phyloP scores from a whole-genome alignment of 2,797 vertebrate genomes.

The Chromis chromis region DNA sequence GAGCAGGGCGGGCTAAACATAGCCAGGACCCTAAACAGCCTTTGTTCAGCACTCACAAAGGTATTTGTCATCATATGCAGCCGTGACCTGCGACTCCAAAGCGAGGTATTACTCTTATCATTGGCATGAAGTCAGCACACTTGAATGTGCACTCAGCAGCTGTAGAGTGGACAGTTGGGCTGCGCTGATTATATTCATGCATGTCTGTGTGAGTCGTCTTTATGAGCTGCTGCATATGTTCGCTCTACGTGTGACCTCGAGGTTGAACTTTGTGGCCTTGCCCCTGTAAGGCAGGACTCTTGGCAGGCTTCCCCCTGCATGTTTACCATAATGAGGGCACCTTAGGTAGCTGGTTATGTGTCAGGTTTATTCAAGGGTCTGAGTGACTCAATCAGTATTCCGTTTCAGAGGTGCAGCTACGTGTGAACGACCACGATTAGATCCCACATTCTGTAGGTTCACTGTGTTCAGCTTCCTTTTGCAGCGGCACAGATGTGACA shows the following conservation, averaged over 20 bases:
- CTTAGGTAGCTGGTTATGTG: slow-evolving; percentile 53
- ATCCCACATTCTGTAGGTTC: slow-evolving; percentile 22
- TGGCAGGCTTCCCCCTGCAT: slow-evolving; percentile 35
- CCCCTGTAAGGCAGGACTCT: slow-evolving; percentile 63
- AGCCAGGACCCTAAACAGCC: slow-evolving; percentile 37
- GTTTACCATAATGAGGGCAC: slow-evolving; percentile 45
- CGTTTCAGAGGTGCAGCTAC: slow-evolving; percentile 47
- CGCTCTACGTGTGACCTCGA: slow-evolving; percentile 37
- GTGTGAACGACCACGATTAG: slow-evolving; percentile 9
- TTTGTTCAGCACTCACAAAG: slow-evolving; percentile 60
- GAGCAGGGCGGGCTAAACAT: slow-evolving; percentile 59
- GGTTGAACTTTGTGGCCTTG: slow-evolving; percentile 48
- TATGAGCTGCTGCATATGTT: slow-evolving; percentile 50
- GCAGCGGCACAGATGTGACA: slow-evolving; percentile 18
- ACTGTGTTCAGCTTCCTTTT: slow-evolving; percentile 14
- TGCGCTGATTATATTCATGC: slow-evolving; percentile 49
- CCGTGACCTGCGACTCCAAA: slow-evolving; percentile 55
- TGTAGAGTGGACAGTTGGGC: slow-evolving; percentile 50
- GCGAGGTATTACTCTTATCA: slow-evolving; percentile 55
- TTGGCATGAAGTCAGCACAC: slow-evolving; percentile 59
- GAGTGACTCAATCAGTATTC: slow-evolving; percentile 48
- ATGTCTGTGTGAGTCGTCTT: slow-evolving; percentile 38
- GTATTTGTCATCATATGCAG: slow-evolving; percentile 38
- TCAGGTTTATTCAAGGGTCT: slow-evolving; percentile 56
- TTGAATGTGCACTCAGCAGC: slow-evolving; percentile 55